phyloP scores from a whole-genome alignment of 1,140 invertebrate genomes.

The Aleiodes sp. region DNA sequence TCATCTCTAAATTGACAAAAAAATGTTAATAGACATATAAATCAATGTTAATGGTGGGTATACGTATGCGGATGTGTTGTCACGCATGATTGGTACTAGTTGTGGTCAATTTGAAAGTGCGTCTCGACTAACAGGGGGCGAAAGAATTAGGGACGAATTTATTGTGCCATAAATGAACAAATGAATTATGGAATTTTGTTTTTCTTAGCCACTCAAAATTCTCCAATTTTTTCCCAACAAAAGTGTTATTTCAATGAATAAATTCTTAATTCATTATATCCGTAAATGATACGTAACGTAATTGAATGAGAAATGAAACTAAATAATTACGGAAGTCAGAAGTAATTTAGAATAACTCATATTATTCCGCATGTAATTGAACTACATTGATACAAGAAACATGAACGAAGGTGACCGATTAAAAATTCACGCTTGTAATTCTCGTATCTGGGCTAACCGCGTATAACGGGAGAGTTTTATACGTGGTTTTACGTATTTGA shows the following conservation, averaged over 20 bases:
- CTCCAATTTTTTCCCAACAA: not conserved
- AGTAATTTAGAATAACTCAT: too few relatives aligned
- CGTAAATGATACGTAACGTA: too few relatives aligned
- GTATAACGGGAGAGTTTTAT: conserved; percentile 54
- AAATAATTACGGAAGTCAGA: not conserved
- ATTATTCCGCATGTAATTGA: too few relatives aligned
- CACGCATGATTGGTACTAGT: conserved; percentile 15
- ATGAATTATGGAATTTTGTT: conserved; percentile 18
- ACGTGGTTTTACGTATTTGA: conserved; percentile 4
- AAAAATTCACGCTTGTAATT: conserved; percentile 59
- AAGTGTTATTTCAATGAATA: too few relatives aligned
- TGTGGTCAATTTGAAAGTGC: conserved; percentile 26
- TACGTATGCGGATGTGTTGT: conserved; percentile 8
- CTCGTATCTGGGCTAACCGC: conserved; percentile 57
- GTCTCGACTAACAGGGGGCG: conserved; percentile 1
- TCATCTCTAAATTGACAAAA: conserved; percentile 7
- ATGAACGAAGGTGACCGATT: conserved; percentile 39
- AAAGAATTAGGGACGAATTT: conserved; percentile 24
- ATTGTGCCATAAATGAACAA: not conserved
- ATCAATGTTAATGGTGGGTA: conserved; percentile 10
- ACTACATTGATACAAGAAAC: not conserved
- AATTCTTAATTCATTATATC: too few relatives aligned
- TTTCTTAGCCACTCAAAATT: not conserved
- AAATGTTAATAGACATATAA: conserved; percentile 3
- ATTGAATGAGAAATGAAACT: too few relatives aligned